phyloP scores from a whole-genome alignment of 2,888 invertebrate genomes.

The Litoditis marina region DNA sequence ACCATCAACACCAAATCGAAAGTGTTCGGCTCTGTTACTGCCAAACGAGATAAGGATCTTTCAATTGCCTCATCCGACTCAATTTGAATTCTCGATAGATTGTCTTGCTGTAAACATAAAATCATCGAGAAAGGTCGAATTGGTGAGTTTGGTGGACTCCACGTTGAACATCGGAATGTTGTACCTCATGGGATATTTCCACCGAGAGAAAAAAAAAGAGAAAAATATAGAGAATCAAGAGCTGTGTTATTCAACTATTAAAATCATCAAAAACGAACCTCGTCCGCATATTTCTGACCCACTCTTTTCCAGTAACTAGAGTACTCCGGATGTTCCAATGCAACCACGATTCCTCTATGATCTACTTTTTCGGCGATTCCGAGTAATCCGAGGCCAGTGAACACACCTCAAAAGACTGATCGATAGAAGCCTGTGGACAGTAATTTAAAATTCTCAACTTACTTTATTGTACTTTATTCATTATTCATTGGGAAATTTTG shows the following conservation, averaged over 20 bases:
- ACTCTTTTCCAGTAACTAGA: constrained; percentile 47
- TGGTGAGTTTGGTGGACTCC: no score
- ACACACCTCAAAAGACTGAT: constrained; percentile 26
- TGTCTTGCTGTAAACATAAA: constrained; percentile 9
- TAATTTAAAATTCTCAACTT: not conserved
- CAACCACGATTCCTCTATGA: constrained; percentile 46
- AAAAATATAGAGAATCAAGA: not conserved
- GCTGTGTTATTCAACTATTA: not conserved
- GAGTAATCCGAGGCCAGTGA: constrained; percentile 37
- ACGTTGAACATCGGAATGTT: no score
- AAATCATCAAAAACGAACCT: constrained; percentile 14
- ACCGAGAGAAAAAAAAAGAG: constrained; percentile 7
- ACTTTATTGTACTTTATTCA: no score
- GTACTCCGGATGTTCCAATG: constrained; percentile 47
- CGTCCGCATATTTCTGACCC: constrained; percentile 42
- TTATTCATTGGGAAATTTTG: no score
- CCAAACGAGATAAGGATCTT: constrained; percentile 31
- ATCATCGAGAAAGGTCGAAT: not conserved
- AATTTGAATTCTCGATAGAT: constrained; percentile 47
- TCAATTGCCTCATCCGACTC: constrained; percentile 41
- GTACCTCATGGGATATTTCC: no score
- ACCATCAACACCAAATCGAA: constrained; percentile 46
- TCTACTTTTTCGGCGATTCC: constrained; percentile 36
- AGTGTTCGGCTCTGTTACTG: constrained; percentile 40
- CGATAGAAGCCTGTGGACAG: not conserved